Percentiles rank a stretch among this genome's conserved stretches.
These are phyloP conservation scores for Phania funesta DNA, from an alignment of 2,888 invertebrate species.

Conservation along the genomic window DNA sequence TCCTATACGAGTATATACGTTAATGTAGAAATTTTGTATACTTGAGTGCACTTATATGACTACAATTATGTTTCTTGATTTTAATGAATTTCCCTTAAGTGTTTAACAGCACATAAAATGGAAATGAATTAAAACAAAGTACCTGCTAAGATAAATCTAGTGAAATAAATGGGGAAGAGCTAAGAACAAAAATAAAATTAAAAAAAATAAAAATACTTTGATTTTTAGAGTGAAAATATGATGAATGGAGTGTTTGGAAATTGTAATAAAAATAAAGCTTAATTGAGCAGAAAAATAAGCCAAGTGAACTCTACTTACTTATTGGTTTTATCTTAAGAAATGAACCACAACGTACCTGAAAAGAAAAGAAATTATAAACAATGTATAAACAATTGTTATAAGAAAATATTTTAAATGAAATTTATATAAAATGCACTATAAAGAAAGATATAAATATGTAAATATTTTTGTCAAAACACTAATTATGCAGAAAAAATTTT, in stretches of 20 bases:
- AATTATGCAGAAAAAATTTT: too few species aligned
- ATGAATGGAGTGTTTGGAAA: slow-evolving; percentile 40
- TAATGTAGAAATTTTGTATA: neutral
- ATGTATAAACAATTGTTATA: neutral
- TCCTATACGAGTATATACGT: neutral
- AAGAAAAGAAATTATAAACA: neutral
- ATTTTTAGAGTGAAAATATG: slow-evolving; percentile 7
- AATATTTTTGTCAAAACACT: too few species aligned
- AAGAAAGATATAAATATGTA: too few species aligned
- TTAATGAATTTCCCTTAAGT: slow-evolving; percentile 58
- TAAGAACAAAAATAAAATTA: neutral
- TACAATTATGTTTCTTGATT: slow-evolving; percentile 51
- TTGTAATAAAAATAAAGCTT: slow-evolving; percentile 26
- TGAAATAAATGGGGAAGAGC: neutral
- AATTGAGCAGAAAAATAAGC: slow-evolving; percentile 18
- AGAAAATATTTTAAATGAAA: neutral
- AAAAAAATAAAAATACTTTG: neutral
- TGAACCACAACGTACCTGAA: slow-evolving; percentile 43
- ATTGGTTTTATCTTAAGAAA: neutral
- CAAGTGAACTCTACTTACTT: slow-evolving; percentile 40
- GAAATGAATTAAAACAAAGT: slow-evolving; percentile 1
- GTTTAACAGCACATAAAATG: slow-evolving; percentile 41
- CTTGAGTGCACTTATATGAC: slow-evolving; percentile 26
- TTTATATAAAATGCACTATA: too few species aligned
- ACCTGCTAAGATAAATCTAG: slow-evolving; percentile 10